These are phyloP conservation scores for Azemiops feae DNA, from an alignment of 2,113 vertebrate genomes.

Conservation along the genomic window DNA sequence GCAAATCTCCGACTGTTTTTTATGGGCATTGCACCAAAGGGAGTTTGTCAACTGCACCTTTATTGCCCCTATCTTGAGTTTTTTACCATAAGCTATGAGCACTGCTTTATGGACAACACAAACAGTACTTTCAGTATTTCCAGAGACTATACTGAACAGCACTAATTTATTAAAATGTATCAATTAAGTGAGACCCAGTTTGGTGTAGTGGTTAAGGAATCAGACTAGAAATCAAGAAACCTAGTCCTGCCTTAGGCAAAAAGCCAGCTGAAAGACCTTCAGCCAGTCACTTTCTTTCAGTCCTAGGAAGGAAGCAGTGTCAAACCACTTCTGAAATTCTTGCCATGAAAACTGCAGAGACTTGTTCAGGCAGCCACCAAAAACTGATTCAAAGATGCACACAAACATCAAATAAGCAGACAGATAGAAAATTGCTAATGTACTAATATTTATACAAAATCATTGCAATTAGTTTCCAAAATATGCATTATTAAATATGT, in stretches of 20 bases:
- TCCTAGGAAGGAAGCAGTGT: neutral
- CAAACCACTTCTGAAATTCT: neutral
- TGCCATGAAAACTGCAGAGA: neutral
- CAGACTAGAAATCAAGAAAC: neutral
- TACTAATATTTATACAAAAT: neutral
- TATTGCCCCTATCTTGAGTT: neutral
- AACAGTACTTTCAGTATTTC: neutral
- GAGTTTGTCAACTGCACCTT: neutral
- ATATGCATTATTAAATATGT: neutral
- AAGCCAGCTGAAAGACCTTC: neutral
- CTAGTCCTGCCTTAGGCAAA: neutral
- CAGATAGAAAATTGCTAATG: conserved; percentile 1
- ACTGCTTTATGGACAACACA: neutral
- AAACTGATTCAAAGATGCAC: neutral
- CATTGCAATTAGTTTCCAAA: neutral
- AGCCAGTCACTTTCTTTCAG: neutral
- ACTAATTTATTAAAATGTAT: neutral
- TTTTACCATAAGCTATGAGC: neutral
- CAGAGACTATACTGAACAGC: neutral
- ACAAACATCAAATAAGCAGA: neutral
- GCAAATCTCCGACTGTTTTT: neutral
- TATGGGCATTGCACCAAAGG: neutral
- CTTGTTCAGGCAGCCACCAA: neutral
- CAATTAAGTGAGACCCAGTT: neutral
- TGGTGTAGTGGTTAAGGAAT: neutral